Base-by-base conservation (phyloP, 2,888 invertebrate genomes). In the Cryptocephalus moraei region DNA sequence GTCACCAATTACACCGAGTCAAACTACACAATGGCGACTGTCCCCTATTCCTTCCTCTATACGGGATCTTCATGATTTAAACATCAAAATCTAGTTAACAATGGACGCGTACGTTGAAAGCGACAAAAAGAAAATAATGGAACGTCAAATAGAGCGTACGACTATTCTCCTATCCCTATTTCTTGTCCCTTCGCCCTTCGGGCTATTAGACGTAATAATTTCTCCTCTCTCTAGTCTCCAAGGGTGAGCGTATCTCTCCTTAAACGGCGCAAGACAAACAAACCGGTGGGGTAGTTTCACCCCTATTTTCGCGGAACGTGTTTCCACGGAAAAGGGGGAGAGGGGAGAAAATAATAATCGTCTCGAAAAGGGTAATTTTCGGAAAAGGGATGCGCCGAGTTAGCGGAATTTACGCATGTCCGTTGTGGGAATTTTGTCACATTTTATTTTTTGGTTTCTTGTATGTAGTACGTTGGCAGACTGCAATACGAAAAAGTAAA, bases 161-260 rank as follows among this genome's bases (percentile, higher is more conserved):
- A 56, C 57, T 50, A 47, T 53, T 55, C 56, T 53, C 49, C 56
- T 22, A 4, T 56, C 56, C 54, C 50, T 53, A 41, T 44, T 48
- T 51, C 47, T 47, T 45, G 14, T 42, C 46, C 43, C 46, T 47
- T 45, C 50, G 47, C 39, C 45, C 53, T 49, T 45, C 46, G 44
- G 55, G 52, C 59, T 56, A 58, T 60, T 60, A 60, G 57, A 56
- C 54, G 59, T 60, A 58, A 60, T 60, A 60, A 60, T 57, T 58
- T 57, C 54, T 60, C 56, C 53, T 55, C 57, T 57, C 56, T 56
- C 44, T 49, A 54, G 49, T 44, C 49, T 49, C 51, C 12, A 34
- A 45, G 49, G 53, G 12, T 11, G 12, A 36, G 36, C 11, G 36
- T 6, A 36, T 11, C 36, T 36, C 36, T 36, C 36, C 36, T 36